A percentile compares a stretch with the other conserved stretches of the same genome.
Evolutionary conservation across 2,797 vertebrate species (phyloP).

Genomic region (Craterocephalus amniculus): DNA sequence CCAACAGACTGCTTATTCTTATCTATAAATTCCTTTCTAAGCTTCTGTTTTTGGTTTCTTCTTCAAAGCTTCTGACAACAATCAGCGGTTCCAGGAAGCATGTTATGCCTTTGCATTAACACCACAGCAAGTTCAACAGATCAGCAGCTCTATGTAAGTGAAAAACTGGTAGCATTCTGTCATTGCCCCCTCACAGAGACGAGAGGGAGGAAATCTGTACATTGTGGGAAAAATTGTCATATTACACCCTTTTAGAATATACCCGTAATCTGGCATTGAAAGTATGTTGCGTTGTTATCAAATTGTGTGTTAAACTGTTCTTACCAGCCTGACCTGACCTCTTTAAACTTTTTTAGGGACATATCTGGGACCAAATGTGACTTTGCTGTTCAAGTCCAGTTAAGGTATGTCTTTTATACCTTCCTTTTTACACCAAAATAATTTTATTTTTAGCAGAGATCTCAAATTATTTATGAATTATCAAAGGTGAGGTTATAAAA

Average conservation of each 20-base stretch:
- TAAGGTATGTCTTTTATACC: slow-evolving; percentile 84
- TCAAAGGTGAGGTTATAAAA: background rate
- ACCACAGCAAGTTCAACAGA: slow-evolving; percentile 97
- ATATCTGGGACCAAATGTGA: slow-evolving; percentile 99
- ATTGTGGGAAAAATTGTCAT: background rate
- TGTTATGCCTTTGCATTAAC: slow-evolving; percentile 98
- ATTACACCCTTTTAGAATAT: background rate
- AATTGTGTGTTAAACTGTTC: slow-evolving; percentile 1
- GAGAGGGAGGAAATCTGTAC: background rate
- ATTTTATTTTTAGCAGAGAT: background rate
- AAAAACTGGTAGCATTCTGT: slow-evolving; percentile 8
- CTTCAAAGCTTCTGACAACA: slow-evolving; percentile 91
- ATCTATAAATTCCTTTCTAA: slow-evolving; percentile 10
- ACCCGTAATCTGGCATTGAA: background rate
- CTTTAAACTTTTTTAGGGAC: slow-evolving; percentile 85
- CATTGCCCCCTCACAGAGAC: background rate
- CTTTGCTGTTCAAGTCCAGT: slow-evolving; percentile 98
- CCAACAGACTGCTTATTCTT: background rate
- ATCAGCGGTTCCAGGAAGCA: slow-evolving; percentile 98
- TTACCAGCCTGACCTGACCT: slow-evolving; percentile 10
- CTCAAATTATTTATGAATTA: slow-evolving; percentile 1
- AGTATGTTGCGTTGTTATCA: background rate
- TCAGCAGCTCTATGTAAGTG: slow-evolving; percentile 99
- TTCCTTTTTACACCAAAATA: background rate
- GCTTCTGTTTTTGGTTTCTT: slow-evolving; percentile 24